Percentiles rank a stretch among this genome's conserved stretches.
phyloP scores from a whole-genome alignment of 2,888 invertebrate genomes.

The Nomada goodeniana region DNA sequence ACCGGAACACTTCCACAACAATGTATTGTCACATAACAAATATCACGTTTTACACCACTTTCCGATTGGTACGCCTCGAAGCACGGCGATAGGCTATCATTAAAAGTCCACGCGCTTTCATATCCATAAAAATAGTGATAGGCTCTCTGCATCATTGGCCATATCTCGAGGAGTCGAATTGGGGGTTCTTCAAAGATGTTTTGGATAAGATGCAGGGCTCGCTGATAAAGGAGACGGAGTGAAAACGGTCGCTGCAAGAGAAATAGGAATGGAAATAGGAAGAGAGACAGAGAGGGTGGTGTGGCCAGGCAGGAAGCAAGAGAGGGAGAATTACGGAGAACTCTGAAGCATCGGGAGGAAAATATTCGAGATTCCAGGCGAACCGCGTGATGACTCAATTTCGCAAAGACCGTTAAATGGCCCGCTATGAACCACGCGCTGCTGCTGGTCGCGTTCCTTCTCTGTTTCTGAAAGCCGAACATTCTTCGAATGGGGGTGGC shows the following conservation, averaged over 20 bases:
- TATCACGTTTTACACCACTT: no score
- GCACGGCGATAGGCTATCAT: no score
- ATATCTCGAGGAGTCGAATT: slow-evolving; percentile 10
- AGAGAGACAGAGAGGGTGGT: slow-evolving; percentile 28
- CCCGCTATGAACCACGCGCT: slow-evolving; percentile 80
- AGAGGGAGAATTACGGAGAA: slow-evolving; percentile 46
- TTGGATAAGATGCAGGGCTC: slow-evolving; percentile 21
- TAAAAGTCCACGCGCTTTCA: no score
- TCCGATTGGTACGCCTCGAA: no score
- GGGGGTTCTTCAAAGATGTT: slow-evolving; percentile 23
- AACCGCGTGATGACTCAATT: slow-evolving; percentile 85
- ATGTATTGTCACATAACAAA: no score
- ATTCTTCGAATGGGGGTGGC: slow-evolving; percentile 77
- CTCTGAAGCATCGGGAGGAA: slow-evolving; percentile 85
- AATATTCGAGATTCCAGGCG: slow-evolving; percentile 84
- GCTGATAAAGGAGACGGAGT: slow-evolving; percentile 36
- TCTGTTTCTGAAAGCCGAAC: slow-evolving; percentile 83
- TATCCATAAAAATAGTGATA: background rate
- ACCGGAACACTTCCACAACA: no score
- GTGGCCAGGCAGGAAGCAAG: slow-evolving; percentile 38
- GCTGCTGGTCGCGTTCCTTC: slow-evolving; percentile 75
- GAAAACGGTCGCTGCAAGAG: slow-evolving; percentile 24
- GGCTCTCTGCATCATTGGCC: slow-evolving; percentile 9
- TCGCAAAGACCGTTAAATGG: slow-evolving; percentile 84
- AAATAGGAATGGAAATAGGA: slow-evolving; percentile 28